Base-by-base conservation (phyloP, 2,888 invertebrate species). In the Thymelicus sylvestris region DNA sequence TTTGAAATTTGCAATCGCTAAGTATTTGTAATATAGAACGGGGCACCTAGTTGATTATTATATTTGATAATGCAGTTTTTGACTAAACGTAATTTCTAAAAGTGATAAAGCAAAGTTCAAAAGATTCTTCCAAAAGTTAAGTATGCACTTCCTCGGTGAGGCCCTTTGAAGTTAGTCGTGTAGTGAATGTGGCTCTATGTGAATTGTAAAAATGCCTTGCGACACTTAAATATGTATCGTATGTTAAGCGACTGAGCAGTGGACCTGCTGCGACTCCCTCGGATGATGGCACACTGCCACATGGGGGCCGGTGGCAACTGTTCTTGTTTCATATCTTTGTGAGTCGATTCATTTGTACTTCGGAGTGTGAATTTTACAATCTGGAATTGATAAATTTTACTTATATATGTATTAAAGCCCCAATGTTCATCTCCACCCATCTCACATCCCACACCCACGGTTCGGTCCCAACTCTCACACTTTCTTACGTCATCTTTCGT, bases 51-150 rank as follows among this genome's bases (percentile, higher is more conserved):
- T 55, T 52, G 50, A 38, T 52, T 68, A 57, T 59, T 69, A 69
- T 69, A 69, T 69, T 69, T 69, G 69, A 69, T 69, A 69, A 69
- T 69, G 64, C 69, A 69, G 59, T 69, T 69, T 69, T 69, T 69
- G 59, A 69, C 59, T 64, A 59, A 64, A 63, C 41, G 69, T 69
- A 38, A 65, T 69, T 69, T 69, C 69, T 65, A 15, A 69, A 69
- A 69, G 69, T 69, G 69, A 69, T 69, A 64, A 69, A 59, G 48
- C 47, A 69, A 69, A 64, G 69, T 69, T 65, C 59, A 69, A 69
- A 69, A 15, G 48, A 69, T 64, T 69, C 69, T 69, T 69, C 64
- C 69, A 64, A 64, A 50, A 59, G 47, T 48, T 64, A 69, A 44
- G 69, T 47, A n/a, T 59, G 69, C 69, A 69, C 69, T 12, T 24